phyloP scores from a whole-genome alignment of 2,888 invertebrate genomes.

The Drosophila diplacantha region DNA sequence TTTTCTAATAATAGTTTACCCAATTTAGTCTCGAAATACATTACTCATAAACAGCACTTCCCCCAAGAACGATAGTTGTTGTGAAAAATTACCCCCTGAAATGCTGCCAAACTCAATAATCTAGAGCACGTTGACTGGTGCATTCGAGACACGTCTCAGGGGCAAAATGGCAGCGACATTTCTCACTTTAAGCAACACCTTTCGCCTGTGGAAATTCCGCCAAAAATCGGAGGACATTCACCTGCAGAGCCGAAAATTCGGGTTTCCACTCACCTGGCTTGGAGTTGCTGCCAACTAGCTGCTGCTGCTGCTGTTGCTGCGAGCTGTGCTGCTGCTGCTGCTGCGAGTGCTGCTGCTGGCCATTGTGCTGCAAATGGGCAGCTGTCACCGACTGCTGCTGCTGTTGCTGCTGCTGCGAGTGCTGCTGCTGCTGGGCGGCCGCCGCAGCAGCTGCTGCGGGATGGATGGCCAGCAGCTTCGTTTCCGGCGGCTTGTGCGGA shows the following conservation, averaged over 20 bases:
- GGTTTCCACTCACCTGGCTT: constrained; percentile 75
- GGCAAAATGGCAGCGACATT: constrained; percentile 34
- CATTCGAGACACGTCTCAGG: constrained; percentile 22
- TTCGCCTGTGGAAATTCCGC: constrained; percentile 22
- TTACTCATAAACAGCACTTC: neutral
- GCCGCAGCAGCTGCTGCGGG: constrained; percentile 74
- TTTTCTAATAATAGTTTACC: neutral
- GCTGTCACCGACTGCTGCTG: constrained; percentile 67
- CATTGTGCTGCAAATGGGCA: constrained; percentile 64
- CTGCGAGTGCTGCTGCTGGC: constrained; percentile 66
- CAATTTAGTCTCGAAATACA: neutral
- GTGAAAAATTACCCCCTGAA: neutral
- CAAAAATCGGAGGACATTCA: constrained; percentile 26
- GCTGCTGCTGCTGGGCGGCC: constrained; percentile 65
- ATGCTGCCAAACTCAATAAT: constrained; percentile 4
- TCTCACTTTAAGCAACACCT: constrained; percentile 42
- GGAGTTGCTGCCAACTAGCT: constrained; percentile 69
- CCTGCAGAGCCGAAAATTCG: constrained; percentile 16
- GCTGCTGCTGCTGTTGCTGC: constrained; percentile 60
- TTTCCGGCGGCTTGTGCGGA: constrained; percentile 78
- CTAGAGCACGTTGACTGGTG: constrained; percentile 3
- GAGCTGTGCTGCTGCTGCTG: constrained; percentile 59
- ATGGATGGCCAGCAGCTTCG: constrained; percentile 78
- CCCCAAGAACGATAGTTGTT: neutral
- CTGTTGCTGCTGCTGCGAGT: constrained; percentile 57